These are phyloP conservation scores for Phenganax subtilis DNA, from an alignment of 92 coral and sea anemone genomes.

Conservation along the genomic window DNA sequence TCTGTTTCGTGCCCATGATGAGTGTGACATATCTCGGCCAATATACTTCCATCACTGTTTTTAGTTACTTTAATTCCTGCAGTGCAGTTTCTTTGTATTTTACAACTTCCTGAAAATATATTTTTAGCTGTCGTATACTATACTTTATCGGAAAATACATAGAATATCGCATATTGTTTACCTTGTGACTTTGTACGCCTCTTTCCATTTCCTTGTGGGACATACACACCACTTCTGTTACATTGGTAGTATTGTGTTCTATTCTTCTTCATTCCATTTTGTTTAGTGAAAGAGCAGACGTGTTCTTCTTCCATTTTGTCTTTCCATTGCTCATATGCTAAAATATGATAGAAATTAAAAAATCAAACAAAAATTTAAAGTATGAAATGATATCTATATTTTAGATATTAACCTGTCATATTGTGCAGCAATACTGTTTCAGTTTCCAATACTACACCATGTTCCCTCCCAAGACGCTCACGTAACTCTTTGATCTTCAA, in stretches of 20 bases:
- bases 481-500: not conserved
- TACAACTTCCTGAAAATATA: constrained; percentile 19
- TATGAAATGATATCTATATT: not conserved
- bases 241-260: constrained; percentile 42
- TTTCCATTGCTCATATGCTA: constrained; percentile 52
- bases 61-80: constrained; percentile 12
- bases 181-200: constrained; percentile 10
- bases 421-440: not conserved
- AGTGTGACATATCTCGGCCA: not conserved
- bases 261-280: constrained; percentile 26
- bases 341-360: not conserved
- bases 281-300: constrained; percentile 43
- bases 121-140: not conserved
- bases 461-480: constrained; percentile 5
- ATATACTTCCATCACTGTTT: not conserved
- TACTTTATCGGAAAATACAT: not conserved
- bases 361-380: not conserved
- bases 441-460: constrained; percentile 11
- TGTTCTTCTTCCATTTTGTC: constrained; percentile 42
- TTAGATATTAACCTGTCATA: not conserved
- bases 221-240: constrained; percentile 39
- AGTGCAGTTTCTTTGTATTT: constrained; percentile 38
- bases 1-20: no score
- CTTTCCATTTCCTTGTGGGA: not conserved
- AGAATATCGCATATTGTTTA: not conserved